Evolutionary conservation across 2,113 vertebrate genomes (phyloP).

Genomic region (Elgaria multicarinata): DNA sequence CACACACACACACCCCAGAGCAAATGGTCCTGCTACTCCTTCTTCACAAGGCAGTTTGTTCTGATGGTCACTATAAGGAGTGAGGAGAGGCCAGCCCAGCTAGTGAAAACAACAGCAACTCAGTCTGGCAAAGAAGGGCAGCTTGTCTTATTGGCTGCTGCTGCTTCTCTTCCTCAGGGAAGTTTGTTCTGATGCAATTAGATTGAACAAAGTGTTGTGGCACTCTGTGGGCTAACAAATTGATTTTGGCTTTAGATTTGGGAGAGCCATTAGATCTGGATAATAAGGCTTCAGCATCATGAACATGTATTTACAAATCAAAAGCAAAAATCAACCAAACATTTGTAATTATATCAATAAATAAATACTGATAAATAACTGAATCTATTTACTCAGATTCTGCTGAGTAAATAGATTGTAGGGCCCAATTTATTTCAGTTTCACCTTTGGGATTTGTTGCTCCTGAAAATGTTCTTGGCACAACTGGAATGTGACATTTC

Average conservation of each 20-base stretch:
- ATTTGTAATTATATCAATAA: not conserved
- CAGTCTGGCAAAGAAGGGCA: too few relatives aligned
- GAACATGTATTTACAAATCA: constrained; percentile 17
- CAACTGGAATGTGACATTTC: constrained; percentile 68
- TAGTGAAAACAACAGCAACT: not conserved
- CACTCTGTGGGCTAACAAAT: not conserved
- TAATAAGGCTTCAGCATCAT: not conserved
- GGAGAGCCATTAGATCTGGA: not conserved
- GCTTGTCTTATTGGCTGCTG: not conserved
- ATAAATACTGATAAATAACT: not conserved
- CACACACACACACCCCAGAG: not conserved
- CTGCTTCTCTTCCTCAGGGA: not conserved
- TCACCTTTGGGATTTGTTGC: constrained; percentile 28
- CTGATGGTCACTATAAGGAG: not conserved
- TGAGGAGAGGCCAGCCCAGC: not conserved
- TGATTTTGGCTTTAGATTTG: not conserved
- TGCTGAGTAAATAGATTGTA: constrained; percentile 58
- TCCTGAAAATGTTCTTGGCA: constrained; percentile 48
- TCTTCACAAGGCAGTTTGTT: not conserved
- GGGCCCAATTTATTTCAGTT: constrained; percentile 37
- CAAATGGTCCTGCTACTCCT: not conserved
- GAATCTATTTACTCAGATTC: not conserved
- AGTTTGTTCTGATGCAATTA: not conserved
- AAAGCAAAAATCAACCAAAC: constrained; percentile 8
- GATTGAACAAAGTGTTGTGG: not conserved